Evolutionary conservation across 2,888 invertebrate genomes (phyloP).

Genomic region (Eurois occulta): DNA sequence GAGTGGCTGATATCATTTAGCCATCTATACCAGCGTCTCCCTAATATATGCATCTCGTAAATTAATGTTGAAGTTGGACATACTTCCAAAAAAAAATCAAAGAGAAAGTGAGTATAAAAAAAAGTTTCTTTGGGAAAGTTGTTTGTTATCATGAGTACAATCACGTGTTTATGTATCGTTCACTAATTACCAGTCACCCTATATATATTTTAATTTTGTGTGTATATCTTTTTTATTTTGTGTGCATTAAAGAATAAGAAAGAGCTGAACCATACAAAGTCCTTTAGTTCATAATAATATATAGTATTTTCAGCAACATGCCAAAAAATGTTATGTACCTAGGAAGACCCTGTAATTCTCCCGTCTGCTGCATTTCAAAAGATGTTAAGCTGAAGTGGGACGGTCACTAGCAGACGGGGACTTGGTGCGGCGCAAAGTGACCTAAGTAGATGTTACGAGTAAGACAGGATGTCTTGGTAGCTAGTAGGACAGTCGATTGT

Average conservation of each 20-base stretch:
- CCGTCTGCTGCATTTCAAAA: conserved; percentile 8
- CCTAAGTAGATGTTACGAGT: background rate
- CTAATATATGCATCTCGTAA: background rate
- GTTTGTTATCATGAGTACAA: too few relatives aligned
- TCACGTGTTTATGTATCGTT: too few relatives aligned
- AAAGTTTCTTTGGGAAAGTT: too few relatives aligned
- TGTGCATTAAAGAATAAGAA: too few relatives aligned
- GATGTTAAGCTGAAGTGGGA: conserved; percentile 20
- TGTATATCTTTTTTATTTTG: too few relatives aligned
- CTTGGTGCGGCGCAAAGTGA: background rate
- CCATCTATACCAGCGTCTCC: background rate
- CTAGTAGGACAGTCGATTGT: too few relatives aligned
- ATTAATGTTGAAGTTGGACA: too few relatives aligned
- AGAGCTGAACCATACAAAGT: too few relatives aligned
- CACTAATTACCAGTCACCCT: too few relatives aligned
- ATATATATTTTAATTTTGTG: too few relatives aligned
- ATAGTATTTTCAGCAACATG: background rate
- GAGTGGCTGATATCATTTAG: background rate
- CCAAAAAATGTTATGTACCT: background rate
- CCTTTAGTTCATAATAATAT: background rate
- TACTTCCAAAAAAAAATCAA: too few relatives aligned
- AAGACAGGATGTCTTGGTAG: background rate
- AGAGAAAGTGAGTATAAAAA: too few relatives aligned
- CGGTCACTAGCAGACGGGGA: conserved; percentile 1
- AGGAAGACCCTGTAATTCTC: background rate